Evolutionary conservation across 2,888 invertebrate genomes (phyloP), one percentile per base, ranked within the genome.

Genomic region (Plebejus argus): DNA sequence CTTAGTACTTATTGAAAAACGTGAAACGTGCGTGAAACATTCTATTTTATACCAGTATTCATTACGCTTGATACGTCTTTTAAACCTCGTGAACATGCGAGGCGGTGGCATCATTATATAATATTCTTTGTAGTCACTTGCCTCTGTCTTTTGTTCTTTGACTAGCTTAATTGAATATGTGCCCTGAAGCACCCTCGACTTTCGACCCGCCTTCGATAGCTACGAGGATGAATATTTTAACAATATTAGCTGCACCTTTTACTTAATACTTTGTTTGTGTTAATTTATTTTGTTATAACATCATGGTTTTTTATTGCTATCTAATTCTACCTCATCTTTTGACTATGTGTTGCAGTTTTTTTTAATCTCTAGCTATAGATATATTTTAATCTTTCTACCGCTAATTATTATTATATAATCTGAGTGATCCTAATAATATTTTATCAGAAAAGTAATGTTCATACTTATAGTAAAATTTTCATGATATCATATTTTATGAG

Each of bases 91-190:
- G 15, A 71, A 56, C n/a, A 76, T 76, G 20, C 33, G 12, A 70
- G 33, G 28, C 71, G 49, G 56, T 56, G 56, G 77, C 49, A 53
- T 76, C 70, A 56, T 77, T 53, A 77, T 71, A 71, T 20, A 53
- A 35, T 20, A 20, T 70, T 71, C 53, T 53, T 53, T 77, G 77
- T 53, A 77, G 71, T 77, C 71, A 77, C 33, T 71, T 77, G 77
- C 56, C 33, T 76, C 70, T 70, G 71, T 53, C 70, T 77, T 70
- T 53, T 53, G 71, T 71, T 77, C 77, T 77, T 71, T 77, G 77
- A 70, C 35, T 70, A 15, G 70, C 77, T 77, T 77, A 71, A 77
- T 77, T 77, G 77, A 71, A 77, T 77, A 71, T 70, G 70, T 71
- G 56, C 56, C 77, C 56, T 77, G 56, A 20, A 71, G 77, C 77